Evolutionary conservation across 1,140 invertebrate genomes (phyloP), one percentile per base, ranked within the genome.

Genomic region (Ylistrum balloti): DNA sequence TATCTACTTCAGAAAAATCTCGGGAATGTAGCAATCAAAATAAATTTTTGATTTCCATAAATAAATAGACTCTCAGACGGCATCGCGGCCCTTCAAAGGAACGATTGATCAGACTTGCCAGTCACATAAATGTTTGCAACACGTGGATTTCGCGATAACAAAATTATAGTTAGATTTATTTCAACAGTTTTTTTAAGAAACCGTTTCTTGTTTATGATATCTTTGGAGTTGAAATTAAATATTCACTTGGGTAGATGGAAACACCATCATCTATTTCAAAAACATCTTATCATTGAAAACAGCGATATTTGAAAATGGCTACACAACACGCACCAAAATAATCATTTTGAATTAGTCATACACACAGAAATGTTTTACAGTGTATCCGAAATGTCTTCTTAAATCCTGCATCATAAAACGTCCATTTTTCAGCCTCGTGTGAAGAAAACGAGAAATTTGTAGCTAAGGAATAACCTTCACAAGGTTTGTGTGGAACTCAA

Each of bases 141-240:
- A 74, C 28, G 56, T 74, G 56, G 22, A 74, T 74, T 74, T n/a
- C 56, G 56, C 56, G 56, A 74, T 74, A 74, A 74, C 56, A 74
- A 28, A 28, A 28, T 74, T 74, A 74, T 74, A 45, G 10, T 13
- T 45, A 45, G 41, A 45, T 45, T 38, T 15, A 1, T 22, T 74
- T 74, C 28, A 28, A 28, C n/a, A 74, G 5, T 3, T 11, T 7
- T 74, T 74, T 74, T 13, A 28, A 74, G 56, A 74, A 74, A 74
- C n/a, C 56, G 22, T n/a, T n/a, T n/a, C 28, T 74, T 74, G 56
- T 74, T 74, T 74, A 74, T 28, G 28, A 74, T 3, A 28, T 74
- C 56, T n/a, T 28, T 74, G 56, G 28, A 74, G n/a, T 28, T 22
- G 22, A 22, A 48, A 17, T 9, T 48, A 48, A 48, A 22, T 20